Conservation (phyloP, 1,140 invertebrate genomes). For the Cotesia chilonis region DNA sequence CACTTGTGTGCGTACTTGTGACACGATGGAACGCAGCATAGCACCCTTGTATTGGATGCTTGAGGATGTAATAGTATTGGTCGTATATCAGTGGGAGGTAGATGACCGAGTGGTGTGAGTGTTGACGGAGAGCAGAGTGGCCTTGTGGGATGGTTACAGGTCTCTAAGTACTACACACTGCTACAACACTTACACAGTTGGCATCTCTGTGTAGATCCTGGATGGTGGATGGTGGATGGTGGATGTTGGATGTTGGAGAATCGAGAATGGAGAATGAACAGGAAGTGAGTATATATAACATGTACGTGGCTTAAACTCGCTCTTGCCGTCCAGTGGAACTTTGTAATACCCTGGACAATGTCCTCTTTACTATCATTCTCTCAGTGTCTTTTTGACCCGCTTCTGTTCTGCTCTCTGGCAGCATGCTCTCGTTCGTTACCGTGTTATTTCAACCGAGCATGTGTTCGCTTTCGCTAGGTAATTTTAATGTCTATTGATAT, state of each 20-base stretch:
- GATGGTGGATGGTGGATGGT: no score
- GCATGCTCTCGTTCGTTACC: background rate
- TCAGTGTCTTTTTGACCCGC: background rate
- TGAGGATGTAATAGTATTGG: constrained; percentile 12
- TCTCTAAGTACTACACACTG: background rate
- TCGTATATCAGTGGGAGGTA: constrained; percentile 15
- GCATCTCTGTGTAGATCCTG: background rate
- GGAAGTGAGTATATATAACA: constrained; percentile 19
- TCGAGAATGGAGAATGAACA: constrained; percentile 6
- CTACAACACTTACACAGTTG: background rate
- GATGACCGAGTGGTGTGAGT: constrained; percentile 18
- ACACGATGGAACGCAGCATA: constrained; percentile 9
- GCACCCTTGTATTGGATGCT: constrained; percentile 1
- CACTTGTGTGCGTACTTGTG: constrained; percentile 12
- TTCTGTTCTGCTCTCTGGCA: background rate
- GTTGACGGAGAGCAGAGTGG: constrained; percentile 15
- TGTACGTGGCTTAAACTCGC: constrained; percentile 9
- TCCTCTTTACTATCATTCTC: background rate
- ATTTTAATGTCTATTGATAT: constrained; percentile 13
- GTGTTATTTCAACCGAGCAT: background rate
- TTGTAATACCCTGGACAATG: constrained; percentile 18
- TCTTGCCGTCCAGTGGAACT: constrained; percentile 9
- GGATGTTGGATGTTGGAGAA: no score
- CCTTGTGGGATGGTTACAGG: constrained; percentile 10
- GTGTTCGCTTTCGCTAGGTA: background rate